Percentiles rank a stretch among this genome's conserved stretches.
These are phyloP conservation scores for Cerceris ruficornis DNA, from an alignment of 2,888 invertebrate species.

Conservation along the genomic window DNA sequence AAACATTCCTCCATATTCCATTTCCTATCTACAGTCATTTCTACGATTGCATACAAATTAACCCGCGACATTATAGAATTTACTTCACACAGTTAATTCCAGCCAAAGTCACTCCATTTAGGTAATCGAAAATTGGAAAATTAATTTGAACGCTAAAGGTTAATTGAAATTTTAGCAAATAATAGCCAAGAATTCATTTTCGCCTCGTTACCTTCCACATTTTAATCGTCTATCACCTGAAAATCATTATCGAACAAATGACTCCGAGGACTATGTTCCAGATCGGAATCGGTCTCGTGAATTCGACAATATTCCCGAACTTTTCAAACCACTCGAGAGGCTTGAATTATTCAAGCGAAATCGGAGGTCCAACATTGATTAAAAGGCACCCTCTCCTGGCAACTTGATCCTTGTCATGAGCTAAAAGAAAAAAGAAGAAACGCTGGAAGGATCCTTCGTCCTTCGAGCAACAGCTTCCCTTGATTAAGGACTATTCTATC, in stretches of 20 bases:
- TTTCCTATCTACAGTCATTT: too few relatives aligned
- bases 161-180: too few relatives aligned
- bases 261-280: constrained; percentile 28
- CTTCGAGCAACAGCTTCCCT: not conserved
- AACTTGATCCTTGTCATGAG: constrained; percentile 46
- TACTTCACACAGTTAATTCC: too few relatives aligned
- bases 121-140: too few relatives aligned
- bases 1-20: too few relatives aligned
- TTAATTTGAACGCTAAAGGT: too few relatives aligned
- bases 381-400: constrained; percentile 50
- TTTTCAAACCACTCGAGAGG: constrained; percentile 41
- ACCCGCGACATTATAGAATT: too few relatives aligned
- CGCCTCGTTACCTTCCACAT: too few relatives aligned
- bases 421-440: constrained; percentile 18
- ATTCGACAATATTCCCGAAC: constrained; percentile 51
- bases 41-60: too few relatives aligned
- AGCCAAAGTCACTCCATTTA: too few relatives aligned
- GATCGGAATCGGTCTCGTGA: constrained; percentile 27
- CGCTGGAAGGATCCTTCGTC: constrained; percentile 11
- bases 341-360: constrained; percentile 63
- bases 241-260: too few relatives aligned
- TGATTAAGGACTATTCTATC: constrained; percentile 37
- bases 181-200: too few relatives aligned
- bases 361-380: constrained; percentile 66
- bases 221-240: not conserved